Percentiles rank a stretch among this genome's conserved stretches.
phyloP scores from a whole-genome alignment of 2,113 vertebrate genomes.

The Erythrocercus mccallii region DNA sequence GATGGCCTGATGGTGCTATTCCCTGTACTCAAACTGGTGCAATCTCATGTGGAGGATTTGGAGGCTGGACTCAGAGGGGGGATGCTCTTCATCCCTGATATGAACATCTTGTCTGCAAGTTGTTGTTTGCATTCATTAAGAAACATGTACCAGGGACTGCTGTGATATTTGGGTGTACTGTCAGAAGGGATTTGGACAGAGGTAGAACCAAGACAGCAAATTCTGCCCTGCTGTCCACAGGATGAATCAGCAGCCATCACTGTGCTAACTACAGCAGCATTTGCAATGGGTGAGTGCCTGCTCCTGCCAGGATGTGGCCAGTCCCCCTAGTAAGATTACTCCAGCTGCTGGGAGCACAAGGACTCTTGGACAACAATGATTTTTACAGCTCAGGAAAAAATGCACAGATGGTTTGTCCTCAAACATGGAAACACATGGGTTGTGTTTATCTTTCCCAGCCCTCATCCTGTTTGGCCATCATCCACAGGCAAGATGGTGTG shows the following conservation, averaged over 20 bases:
- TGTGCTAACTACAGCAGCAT: too few relatives aligned
- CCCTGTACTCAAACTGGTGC: not conserved
- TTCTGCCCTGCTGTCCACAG: not conserved
- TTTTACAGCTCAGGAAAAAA: not conserved
- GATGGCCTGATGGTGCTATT: not conserved
- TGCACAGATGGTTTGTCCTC: not conserved
- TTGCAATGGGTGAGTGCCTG: not conserved
- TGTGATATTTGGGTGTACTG: not conserved
- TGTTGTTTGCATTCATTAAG: not conserved
- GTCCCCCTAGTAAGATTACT: not conserved
- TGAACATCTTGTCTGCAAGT: not conserved
- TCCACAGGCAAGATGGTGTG: not conserved
- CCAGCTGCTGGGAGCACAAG: not conserved
- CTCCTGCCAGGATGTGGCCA: not conserved
- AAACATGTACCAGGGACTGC: not conserved
- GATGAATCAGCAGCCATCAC: not conserved
- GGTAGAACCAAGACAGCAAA: not conserved
- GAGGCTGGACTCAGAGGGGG: not conserved
- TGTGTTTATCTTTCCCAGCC: not conserved
- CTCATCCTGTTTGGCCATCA: not conserved
- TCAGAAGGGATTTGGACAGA: not conserved
- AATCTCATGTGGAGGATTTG: not conserved
- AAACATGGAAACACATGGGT: not conserved
- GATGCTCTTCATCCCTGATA: not conserved
- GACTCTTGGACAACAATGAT: not conserved